Conservation (phyloP, 1,140 invertebrate species). For the Luehdorfia chinensis region DNA sequence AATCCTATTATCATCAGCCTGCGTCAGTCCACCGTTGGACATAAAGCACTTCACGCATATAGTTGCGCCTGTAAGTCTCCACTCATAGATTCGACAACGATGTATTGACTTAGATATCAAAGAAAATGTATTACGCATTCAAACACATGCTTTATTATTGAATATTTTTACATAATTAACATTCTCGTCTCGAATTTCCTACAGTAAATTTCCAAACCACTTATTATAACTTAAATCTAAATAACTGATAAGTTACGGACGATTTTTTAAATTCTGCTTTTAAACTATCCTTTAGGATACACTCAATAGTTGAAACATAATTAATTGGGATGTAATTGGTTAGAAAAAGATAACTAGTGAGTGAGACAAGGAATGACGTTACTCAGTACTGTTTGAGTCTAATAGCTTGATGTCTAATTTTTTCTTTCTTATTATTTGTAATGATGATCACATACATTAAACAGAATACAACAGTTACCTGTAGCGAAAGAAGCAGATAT, state of each 20-base stretch:
- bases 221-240: slow-evolving; percentile 60
- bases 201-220: slow-evolving; percentile 67
- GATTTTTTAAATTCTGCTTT: slow-evolving; percentile 35
- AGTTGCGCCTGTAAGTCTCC: no score
- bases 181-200: slow-evolving; percentile 33
- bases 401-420: not conserved
- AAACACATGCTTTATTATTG: slow-evolving; percentile 42
- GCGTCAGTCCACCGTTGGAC: no score
- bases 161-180: slow-evolving; percentile 18
- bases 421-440: not conserved
- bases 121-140: slow-evolving; percentile 38
- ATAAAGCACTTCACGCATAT: no score
- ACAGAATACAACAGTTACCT: no score
- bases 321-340: not conserved
- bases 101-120: no score
- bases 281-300: slow-evolving; percentile 4
- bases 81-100: no score
- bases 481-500: slow-evolving; percentile 1
- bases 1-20: no score
- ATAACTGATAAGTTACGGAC: slow-evolving; percentile 50
- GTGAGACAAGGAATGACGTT: not conserved
- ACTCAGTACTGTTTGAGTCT: slow-evolving; percentile 9
- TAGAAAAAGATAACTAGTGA: not conserved
- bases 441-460: no score
- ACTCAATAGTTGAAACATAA: not conserved